Evolutionary conservation across 2,888 invertebrate species (phyloP).

Genomic region (Pheosia gnoma): DNA sequence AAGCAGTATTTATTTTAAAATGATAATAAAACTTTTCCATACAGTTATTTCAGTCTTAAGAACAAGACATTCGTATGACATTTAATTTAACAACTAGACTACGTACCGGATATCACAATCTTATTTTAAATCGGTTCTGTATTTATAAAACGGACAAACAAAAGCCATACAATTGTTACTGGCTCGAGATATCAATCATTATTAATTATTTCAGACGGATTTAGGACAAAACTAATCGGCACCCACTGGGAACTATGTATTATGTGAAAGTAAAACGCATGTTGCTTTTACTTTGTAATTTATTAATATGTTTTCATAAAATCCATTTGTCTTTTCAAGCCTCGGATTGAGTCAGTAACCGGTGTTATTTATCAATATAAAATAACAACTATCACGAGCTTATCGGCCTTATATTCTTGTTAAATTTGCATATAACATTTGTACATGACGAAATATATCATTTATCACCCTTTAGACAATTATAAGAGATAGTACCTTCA

Average conservation of each 20-base stretch:
- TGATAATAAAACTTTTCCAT: neutral
- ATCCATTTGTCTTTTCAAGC: no score
- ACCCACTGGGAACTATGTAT: neutral
- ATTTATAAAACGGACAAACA: neutral
- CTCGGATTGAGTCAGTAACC: neutral
- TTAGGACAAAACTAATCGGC: neutral
- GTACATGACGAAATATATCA: no score
- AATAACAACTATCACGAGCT: no score
- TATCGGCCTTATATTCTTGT: no score
- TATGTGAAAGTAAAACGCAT: neutral
- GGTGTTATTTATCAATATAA: no score
- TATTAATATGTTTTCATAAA: slow-evolving; percentile 4
- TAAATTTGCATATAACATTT: no score
- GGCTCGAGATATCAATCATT: slow-evolving; percentile 2
- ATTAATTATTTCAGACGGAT: neutral
- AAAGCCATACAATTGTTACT: neutral
- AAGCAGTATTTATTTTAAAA: no score
- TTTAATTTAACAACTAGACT: neutral
- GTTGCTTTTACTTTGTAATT: neutral
- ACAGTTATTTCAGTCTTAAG: neutral
- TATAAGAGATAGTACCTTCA: no score
- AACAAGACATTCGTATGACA: neutral
- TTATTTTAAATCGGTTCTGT: neutral
- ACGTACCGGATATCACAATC: neutral
- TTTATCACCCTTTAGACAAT: no score